A percentile compares a stretch with the other conserved stretches of the same genome.
Conservation (phyloP, 2,888 invertebrate species). For the Spialia ferax region DNA sequence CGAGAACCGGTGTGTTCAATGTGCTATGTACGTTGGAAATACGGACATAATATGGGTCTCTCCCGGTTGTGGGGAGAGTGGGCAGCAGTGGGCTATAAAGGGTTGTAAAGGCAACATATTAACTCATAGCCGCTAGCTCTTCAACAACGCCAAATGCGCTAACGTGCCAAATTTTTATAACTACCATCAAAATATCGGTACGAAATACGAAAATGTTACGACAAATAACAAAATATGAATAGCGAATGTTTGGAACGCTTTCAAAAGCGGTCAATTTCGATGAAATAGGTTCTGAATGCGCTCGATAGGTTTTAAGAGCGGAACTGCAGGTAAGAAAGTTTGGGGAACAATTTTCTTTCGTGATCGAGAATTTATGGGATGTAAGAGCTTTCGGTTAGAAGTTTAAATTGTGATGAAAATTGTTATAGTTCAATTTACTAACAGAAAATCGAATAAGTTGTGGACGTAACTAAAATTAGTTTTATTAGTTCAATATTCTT, state of each 20-base stretch:
- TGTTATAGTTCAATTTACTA: constrained; percentile 46
- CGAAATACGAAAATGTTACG: constrained; percentile 55
- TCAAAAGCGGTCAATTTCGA: constrained; percentile 59
- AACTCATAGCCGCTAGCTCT: constrained; percentile 15
- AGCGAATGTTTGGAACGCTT: constrained; percentile 63
- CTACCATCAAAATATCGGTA: constrained; percentile 42
- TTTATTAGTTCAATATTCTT: no score
- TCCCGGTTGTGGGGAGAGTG: no score
- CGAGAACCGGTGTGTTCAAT: no score
- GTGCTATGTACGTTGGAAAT: no score
- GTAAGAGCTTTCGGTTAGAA: constrained; percentile 18
- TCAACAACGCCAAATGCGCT: constrained; percentile 17
- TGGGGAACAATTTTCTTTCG: constrained; percentile 34
- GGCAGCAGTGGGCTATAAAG: no score
- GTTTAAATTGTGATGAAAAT: constrained; percentile 18
- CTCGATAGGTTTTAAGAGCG: constrained; percentile 31
- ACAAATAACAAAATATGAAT: constrained; percentile 62
- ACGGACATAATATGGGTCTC: no score
- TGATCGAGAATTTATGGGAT: constrained; percentile 31
- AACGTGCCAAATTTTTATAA: constrained; percentile 39
- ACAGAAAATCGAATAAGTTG: constrained; percentile 37
- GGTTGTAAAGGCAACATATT: no score
- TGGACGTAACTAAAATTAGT: not conserved
- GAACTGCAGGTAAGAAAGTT: constrained; percentile 31
- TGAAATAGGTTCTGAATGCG: constrained; percentile 60